These are phyloP conservation scores for Anser brachyrhynchus DNA, from an alignment of 2,113 vertebrate genomes.

Conservation along the genomic window DNA sequence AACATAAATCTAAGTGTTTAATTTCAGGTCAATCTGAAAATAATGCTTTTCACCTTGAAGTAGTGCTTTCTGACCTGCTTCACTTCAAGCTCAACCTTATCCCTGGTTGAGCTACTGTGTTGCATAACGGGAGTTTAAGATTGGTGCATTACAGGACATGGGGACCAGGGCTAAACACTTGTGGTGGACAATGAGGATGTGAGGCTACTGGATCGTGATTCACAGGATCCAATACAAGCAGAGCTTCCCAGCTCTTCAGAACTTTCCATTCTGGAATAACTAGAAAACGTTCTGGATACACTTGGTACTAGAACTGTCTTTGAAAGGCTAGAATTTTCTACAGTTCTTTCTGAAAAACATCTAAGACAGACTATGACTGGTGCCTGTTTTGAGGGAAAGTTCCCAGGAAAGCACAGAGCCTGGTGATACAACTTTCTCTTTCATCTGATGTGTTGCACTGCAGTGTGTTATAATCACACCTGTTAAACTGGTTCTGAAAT, in stretches of 20 bases:
- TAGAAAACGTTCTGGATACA: not conserved
- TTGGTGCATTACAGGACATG: not conserved
- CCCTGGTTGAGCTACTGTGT: not conserved
- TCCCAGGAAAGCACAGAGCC: not conserved
- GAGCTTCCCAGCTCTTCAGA: not conserved
- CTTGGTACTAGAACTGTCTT: not conserved
- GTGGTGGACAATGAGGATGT: not conserved
- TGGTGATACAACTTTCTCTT: not conserved
- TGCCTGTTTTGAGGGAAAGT: not conserved
- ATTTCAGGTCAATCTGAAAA: not conserved
- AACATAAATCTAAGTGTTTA: not conserved
- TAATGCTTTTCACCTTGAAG: not conserved
- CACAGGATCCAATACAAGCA: not conserved
- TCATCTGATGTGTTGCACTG: not conserved
- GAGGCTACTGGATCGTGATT: not conserved
- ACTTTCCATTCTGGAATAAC: not conserved
- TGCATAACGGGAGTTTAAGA: not conserved
- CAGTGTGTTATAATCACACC: not conserved
- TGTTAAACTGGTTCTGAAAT: not conserved
- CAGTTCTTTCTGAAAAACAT: not conserved
- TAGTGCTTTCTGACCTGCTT: slow-evolving; percentile 16
- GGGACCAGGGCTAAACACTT: not conserved
- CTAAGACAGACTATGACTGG: not conserved
- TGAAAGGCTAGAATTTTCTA: not conserved
- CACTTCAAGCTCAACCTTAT: not conserved